phyloP scores from a whole-genome alignment of 2,797 vertebrate species.

The Falco columbarius region DNA sequence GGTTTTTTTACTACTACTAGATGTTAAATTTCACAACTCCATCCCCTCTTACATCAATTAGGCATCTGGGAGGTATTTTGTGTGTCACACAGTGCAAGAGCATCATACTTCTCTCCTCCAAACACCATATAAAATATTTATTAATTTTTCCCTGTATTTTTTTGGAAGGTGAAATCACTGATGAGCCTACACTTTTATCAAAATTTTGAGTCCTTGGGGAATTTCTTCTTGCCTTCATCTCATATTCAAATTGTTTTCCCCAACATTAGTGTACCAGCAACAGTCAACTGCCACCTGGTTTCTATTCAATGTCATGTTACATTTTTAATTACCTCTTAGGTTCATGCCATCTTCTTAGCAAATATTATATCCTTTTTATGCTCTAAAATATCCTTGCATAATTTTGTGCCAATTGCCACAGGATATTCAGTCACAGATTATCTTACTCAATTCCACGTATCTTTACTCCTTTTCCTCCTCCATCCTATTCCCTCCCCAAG shows the following conservation, averaged over 20 bases:
- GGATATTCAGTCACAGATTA: background rate
- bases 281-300: background rate
- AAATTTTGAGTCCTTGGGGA: background rate
- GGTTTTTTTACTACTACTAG: background rate
- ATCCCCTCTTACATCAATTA: background rate
- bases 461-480: background rate
- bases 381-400: background rate
- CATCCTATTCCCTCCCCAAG: background rate
- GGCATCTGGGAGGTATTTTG: background rate
- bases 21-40: background rate
- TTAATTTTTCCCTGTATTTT: background rate
- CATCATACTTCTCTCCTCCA: background rate
- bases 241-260: background rate
- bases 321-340: background rate
- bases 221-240: background rate
- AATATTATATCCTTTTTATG: background rate
- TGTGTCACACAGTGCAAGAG: background rate
- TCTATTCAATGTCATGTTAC: background rate
- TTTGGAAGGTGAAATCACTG: background rate
- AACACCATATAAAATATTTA: background rate
- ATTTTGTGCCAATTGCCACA: background rate
- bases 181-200: background rate
- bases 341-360: background rate
- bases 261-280: background rate
- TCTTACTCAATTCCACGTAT: background rate